phyloP scores from a whole-genome alignment of 2,113 vertebrate genomes.

The Ranitomeya variabilis region DNA sequence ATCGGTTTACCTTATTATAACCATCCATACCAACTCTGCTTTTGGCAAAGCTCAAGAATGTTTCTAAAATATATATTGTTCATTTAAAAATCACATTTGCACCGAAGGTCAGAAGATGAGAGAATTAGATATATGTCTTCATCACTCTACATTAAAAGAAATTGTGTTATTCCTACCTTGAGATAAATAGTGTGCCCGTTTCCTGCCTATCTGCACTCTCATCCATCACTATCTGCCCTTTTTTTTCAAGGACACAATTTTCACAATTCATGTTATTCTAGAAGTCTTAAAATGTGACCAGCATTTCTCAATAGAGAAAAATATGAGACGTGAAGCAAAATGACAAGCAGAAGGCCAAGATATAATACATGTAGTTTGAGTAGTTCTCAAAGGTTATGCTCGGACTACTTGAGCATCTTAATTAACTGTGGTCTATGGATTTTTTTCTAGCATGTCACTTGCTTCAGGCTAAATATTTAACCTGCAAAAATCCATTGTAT shows the following conservation, averaged over 20 bases:
- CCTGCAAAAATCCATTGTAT: background rate
- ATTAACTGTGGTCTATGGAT: conserved; percentile 46
- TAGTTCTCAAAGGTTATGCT: conserved; percentile 51
- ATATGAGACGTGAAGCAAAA: conserved; percentile 33
- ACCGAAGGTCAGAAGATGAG: conserved; percentile 31
- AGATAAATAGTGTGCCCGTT: conserved; percentile 46
- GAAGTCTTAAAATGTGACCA: conserved; percentile 43
- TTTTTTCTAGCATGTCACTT: conserved; percentile 28
- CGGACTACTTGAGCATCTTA: conserved; percentile 36
- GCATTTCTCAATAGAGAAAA: conserved; percentile 41
- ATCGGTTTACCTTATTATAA: background rate
- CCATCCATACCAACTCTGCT: background rate
- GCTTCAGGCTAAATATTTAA: conserved; percentile 28
- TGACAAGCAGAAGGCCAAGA: conserved; percentile 48
- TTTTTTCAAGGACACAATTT: conserved; percentile 53
- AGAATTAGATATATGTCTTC: conserved; percentile 33
- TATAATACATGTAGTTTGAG: conserved; percentile 44
- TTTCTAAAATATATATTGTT: background rate
- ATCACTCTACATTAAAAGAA: conserved; percentile 35
- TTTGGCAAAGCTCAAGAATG: background rate
- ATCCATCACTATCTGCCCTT: conserved; percentile 45
- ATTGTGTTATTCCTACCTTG: conserved; percentile 27
- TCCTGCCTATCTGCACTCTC: conserved; percentile 4
- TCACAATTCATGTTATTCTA: conserved; percentile 41
- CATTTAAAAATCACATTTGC: conserved; percentile 16